A percentile compares a stretch with the other conserved stretches of the same genome.
Conservation (phyloP, 2,113 vertebrate genomes). For the Leiothrix lutea region DNA sequence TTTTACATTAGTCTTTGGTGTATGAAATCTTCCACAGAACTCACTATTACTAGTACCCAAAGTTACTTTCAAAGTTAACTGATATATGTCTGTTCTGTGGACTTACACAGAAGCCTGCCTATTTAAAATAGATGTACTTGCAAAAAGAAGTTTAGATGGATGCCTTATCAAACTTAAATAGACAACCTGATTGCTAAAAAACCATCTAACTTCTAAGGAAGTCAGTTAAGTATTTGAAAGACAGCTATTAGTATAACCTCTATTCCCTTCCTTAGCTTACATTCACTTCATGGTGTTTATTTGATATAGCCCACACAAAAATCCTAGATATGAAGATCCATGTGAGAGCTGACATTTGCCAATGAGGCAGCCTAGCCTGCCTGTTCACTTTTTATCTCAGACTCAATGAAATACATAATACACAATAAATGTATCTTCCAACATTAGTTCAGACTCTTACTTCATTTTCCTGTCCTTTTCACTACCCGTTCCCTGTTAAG, state of each 20-base stretch:
- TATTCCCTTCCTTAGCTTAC: neutral
- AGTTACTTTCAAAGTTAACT: neutral
- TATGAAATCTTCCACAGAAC: neutral
- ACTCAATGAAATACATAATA: neutral
- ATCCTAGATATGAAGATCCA: neutral
- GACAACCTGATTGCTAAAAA: neutral
- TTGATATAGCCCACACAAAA: accelerated
- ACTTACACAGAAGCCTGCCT: neutral
- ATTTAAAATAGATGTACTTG: neutral
- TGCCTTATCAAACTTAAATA: neutral
- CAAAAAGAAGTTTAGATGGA: neutral
- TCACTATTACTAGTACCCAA: neutral
- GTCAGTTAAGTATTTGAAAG: neutral
- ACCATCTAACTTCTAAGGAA: neutral
- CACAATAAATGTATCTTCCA: neutral
- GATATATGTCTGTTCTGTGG: neutral
- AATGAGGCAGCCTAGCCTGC: neutral
- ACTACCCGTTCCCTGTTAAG: neutral
- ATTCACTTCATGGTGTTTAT: neutral
- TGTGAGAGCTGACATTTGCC: neutral
- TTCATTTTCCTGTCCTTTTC: neutral
- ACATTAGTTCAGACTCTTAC: neutral
- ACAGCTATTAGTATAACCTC: accelerated
- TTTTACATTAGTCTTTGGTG: neutral
- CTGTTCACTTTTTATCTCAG: accelerated